Percentiles rank a stretch among this genome's conserved stretches.
Conservation (phyloP, 2,797 vertebrate species). For the Alcedo quadribrachys region DNA sequence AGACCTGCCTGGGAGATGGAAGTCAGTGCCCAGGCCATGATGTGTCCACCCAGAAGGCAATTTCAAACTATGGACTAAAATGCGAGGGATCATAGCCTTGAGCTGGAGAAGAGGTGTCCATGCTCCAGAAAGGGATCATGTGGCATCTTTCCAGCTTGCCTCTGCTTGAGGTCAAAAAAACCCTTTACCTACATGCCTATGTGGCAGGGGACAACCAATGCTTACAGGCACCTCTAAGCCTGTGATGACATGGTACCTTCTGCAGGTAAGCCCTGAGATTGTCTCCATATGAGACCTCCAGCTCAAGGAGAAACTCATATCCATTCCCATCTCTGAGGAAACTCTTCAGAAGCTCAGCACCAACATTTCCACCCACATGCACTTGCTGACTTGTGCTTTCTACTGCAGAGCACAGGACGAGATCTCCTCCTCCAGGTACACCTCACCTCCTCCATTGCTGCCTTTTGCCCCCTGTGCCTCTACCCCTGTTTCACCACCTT, state of each 20-base stretch:
- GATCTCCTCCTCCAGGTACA: background rate
- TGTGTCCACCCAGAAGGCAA: background rate
- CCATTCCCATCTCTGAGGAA: background rate
- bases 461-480: background rate
- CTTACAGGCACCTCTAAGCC: background rate
- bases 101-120: background rate
- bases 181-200: background rate
- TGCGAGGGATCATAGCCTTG: background rate
- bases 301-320: background rate
- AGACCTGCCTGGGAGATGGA: background rate
- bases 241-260: rapidly evolving
- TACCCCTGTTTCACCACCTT: background rate
- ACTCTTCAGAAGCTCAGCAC: background rate
- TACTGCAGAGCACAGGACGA: background rate
- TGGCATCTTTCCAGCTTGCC: background rate
- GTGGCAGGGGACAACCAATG: background rate
- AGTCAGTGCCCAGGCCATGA: background rate
- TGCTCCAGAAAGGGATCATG: background rate
- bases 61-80: background rate
- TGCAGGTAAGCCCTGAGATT: background rate
- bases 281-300: background rate
- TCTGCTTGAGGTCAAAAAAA: background rate
- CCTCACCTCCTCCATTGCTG: background rate
- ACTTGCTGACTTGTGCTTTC: background rate
- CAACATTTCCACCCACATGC: background rate